These are phyloP conservation scores for Craterocephalus amniculus DNA, from an alignment of 2,797 vertebrate genomes.

Conservation along the genomic window DNA sequence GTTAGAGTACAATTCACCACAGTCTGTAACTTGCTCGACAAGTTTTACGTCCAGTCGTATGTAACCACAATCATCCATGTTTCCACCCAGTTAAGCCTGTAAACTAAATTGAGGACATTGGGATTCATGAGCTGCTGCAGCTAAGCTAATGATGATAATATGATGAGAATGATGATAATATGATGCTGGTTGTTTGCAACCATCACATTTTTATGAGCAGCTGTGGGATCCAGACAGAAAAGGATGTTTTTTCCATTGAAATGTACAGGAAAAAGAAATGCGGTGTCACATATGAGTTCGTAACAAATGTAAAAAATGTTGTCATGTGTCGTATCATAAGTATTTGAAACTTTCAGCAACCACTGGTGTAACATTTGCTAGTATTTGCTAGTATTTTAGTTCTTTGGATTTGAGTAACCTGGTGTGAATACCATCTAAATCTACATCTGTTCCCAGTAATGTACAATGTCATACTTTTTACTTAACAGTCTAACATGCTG, in stretches of 20 bases:
- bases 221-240: not conserved
- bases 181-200: too few species aligned
- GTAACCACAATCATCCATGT: conserved; percentile 45
- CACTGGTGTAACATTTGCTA: conserved; percentile 23
- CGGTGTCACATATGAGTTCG: too few species aligned
- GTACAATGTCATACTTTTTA: conserved; percentile 2
- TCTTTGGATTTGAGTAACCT: conserved; percentile 18
- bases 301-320: conserved; percentile 18
- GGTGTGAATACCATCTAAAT: conserved; percentile 37
- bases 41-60: conserved; percentile 46
- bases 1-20: conserved; percentile 52
- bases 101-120: conserved; percentile 50
- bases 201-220: conserved; percentile 12
- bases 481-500: conserved; percentile 33
- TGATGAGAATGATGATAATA: conserved; percentile 43
- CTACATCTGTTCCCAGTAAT: conserved; percentile 19
- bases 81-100: conserved; percentile 43
- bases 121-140: conserved; percentile 36
- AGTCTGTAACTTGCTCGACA: conserved; percentile 41
- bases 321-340: conserved; percentile 26
- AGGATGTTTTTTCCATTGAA: conserved; percentile 12
- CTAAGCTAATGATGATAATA: conserved; percentile 37
- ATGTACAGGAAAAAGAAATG: conserved; percentile 10
- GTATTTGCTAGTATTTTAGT: conserved; percentile 32
- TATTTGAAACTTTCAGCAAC: conserved; percentile 18